phyloP scores from a whole-genome alignment of 2,888 invertebrate genomes.

The Phaedon cochleariae region DNA sequence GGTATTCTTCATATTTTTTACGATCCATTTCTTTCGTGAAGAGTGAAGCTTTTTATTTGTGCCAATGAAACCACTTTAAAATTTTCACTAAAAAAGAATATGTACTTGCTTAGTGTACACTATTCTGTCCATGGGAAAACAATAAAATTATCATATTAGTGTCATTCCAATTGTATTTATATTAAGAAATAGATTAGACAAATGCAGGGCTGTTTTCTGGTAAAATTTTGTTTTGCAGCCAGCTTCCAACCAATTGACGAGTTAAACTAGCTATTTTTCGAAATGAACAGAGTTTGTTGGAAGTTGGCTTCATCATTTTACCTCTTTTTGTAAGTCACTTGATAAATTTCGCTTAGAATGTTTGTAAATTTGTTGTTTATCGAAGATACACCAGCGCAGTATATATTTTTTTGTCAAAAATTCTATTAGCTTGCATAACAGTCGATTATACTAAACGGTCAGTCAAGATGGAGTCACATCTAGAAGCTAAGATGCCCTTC shows the following conservation, averaged over 20 bases:
- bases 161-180: slow-evolving; percentile 61
- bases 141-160: slow-evolving; percentile 57
- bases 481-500: too few species aligned
- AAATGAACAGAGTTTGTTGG: slow-evolving; percentile 21
- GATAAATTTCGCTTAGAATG: slow-evolving; percentile 49
- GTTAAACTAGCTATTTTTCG: slow-evolving; percentile 36
- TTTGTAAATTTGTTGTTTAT: slow-evolving; percentile 53
- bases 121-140: slow-evolving; percentile 55
- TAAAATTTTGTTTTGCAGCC: slow-evolving; percentile 36
- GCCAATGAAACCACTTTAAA: slow-evolving; percentile 48
- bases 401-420: slow-evolving; percentile 15
- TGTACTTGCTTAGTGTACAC: slow-evolving; percentile 42
- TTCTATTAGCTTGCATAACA: slow-evolving; percentile 11
- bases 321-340: slow-evolving; percentile 46
- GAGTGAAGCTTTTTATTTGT: slow-evolving; percentile 53
- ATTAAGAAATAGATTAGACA: slow-evolving; percentile 53
- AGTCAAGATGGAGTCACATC: neutral
- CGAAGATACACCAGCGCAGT: slow-evolving; percentile 45
- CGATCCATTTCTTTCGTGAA: slow-evolving; percentile 51
- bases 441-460: neutral
- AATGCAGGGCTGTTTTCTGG: slow-evolving; percentile 54
- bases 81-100: slow-evolving; percentile 38
- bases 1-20: slow-evolving; percentile 43
- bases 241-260: slow-evolving; percentile 28
- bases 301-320: slow-evolving; percentile 34